These are phyloP conservation scores for Diacarnus erythraeanus DNA, from an alignment of 37 sponge, comb jelly and placozoan species.

Conservation along the genomic window DNA sequence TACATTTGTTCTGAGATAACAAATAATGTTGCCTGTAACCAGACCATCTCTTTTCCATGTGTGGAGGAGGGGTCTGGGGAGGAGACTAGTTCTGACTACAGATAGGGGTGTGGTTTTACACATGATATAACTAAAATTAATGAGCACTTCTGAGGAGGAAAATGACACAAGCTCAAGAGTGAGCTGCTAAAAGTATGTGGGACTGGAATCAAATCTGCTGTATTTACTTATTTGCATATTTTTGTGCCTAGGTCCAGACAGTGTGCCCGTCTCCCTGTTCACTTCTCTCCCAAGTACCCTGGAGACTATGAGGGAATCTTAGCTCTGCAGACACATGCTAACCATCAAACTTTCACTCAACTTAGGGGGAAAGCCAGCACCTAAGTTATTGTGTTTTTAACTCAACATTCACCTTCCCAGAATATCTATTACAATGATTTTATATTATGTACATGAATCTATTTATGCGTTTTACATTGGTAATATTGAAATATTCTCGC, in stretches of 20 bases:
- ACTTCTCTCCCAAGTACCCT: conserved; percentile 48
- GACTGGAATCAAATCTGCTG: too few relatives aligned
- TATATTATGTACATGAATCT: neutral
- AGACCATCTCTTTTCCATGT: too few relatives aligned
- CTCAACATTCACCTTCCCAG: neutral
- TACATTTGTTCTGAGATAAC: too few relatives aligned
- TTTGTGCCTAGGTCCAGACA: conserved; percentile 41
- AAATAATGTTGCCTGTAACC: too few relatives aligned
- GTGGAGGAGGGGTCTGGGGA: too few relatives aligned
- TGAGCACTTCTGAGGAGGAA: too few relatives aligned
- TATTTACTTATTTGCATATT: too few relatives aligned
- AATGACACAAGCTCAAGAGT: too few relatives aligned
- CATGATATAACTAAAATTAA: too few relatives aligned
- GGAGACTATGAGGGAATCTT: conserved; percentile 39
- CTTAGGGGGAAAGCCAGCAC: conserved; percentile 31
- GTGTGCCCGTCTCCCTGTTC: conserved; percentile 66
- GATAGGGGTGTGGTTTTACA: too few relatives aligned
- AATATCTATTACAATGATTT: neutral
- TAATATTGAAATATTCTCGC: neutral
- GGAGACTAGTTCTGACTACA: too few relatives aligned
- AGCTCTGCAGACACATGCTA: conserved; percentile 51
- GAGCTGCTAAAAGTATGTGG: too few relatives aligned
- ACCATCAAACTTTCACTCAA: conserved; percentile 57
- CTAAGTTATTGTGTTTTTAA: neutral
- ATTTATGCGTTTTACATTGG: neutral